phyloP scores from a whole-genome alignment of 2,888 invertebrate genomes.

The Chrysina gloriosa region DNA sequence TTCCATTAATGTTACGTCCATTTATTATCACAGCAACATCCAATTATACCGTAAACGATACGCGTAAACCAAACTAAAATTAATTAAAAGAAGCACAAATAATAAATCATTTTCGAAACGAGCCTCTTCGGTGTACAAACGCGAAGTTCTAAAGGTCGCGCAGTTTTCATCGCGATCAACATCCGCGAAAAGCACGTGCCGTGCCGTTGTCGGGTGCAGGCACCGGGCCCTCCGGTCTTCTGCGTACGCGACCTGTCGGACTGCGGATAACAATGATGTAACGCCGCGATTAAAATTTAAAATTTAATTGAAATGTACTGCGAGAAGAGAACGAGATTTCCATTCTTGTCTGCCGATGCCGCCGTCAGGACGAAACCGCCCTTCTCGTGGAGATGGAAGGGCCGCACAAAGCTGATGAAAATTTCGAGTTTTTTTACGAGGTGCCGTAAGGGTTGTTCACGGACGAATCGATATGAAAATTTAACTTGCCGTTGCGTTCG shows the following conservation, averaged over 20 bases:
- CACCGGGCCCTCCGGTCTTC: no score
- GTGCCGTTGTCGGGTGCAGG: no score
- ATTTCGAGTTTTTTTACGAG: background rate
- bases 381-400: background rate
- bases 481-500: background rate
- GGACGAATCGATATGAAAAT: background rate
- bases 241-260: background rate
- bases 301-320: conserved; percentile 25
- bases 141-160: background rate
- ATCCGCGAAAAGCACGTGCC: background rate
- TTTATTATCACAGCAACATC: background rate
- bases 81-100: background rate
- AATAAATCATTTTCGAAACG: background rate
- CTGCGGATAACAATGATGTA: conserved; percentile 7
- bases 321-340: conserved; percentile 1
- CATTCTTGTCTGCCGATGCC: background rate
- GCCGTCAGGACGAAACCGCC: background rate
- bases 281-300: conserved; percentile 19
- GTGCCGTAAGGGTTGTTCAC: background rate
- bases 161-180: background rate
- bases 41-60: background rate
- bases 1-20: background rate
- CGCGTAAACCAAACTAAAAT: background rate
- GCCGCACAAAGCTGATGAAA: background rate
- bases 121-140: background rate